Percentiles rank a stretch among this genome's conserved stretches.
Conservation (phyloP, 2,888 invertebrate genomes). For the Celastrina argiolus region DNA sequence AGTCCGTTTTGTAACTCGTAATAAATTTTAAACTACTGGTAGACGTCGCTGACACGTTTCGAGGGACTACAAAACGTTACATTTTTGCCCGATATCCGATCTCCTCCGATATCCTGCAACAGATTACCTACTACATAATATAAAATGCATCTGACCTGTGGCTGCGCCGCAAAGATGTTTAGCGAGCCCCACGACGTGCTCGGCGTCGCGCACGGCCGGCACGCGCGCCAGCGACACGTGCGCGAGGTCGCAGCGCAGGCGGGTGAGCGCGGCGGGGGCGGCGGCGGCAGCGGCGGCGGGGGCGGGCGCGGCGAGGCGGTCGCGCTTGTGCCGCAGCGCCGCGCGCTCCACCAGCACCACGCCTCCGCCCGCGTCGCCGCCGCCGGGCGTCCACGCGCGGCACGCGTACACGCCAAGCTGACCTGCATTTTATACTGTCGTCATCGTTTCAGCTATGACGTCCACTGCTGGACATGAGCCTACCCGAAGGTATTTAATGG, state of each 20-base stretch:
- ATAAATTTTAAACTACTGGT: too few relatives aligned
- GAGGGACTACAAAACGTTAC: too few relatives aligned
- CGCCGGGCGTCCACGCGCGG: conserved; percentile 69
- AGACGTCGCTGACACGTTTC: too few relatives aligned
- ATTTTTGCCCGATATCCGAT: too few relatives aligned
- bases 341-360: conserved; percentile 88
- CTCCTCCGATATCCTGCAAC: too few relatives aligned
- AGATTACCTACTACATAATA: too few relatives aligned
- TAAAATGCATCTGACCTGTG: conserved; percentile 78
- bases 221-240: conserved; percentile 81
- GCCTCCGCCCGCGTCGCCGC: conserved; percentile 56
- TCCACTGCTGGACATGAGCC: too few relatives aligned
- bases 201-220: conserved; percentile 43
- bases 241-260: conserved; percentile 89
- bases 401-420: conserved; percentile 88
- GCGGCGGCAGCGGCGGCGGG: conserved; percentile 81
- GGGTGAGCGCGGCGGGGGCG: conserved; percentile 34
- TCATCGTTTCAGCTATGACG: too few relatives aligned
- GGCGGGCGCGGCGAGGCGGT: conserved; percentile 58
- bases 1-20: too few relatives aligned
- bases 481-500: too few relatives aligned
- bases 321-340: conserved; percentile 88
- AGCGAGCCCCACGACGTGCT: conserved; percentile 84
- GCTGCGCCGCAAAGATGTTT: conserved; percentile 95
- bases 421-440: conserved; percentile 78